Base-by-base conservation (phyloP, 2,113 vertebrate genomes). In the Solea solea region DNA sequence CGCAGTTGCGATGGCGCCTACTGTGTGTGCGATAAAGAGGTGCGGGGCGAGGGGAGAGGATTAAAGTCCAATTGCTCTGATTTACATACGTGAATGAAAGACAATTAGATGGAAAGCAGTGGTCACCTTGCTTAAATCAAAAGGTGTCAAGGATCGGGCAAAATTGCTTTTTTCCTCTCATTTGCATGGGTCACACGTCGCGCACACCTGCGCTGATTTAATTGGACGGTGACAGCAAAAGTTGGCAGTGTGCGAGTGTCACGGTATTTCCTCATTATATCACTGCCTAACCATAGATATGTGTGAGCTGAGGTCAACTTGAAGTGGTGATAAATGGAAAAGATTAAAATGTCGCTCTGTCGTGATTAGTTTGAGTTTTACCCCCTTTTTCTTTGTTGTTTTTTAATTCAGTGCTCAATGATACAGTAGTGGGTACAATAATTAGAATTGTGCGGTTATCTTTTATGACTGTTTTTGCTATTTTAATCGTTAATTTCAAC, bases 81-180 rank as follows among this genome's bases (percentile, higher is more conserved):
- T n/a, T 59, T 65, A 57, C 61, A 61, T 14, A 45, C 25, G 45
- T 41, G 39, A 54, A 59, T 48, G 48, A 39, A 56, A 72, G 57
- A 41, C 78, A 73, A 78, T 65, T 72, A 81, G 14, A 59, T 7
- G 4, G 51, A 50, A 44, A 55, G 59, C 57, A 55, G 16, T 21
- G 68, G 68, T 74, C 71, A 52, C 62, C 70, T 63, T n/a, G 62
- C 41, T 78, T 59, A 56, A 75, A 77, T 80, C 52, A 80, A 8
- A 21, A 9, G 64, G 44, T 80, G 72, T 64, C 64, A 65, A 66
- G 55, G 48, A 69, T 76, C 34, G 27, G 58, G 72, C 51, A 76
- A 81, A 87, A 84, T 72, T 58, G 69, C 72, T 74, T 83, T 79
- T 85, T 81, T 61, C 63, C 72, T 28, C 70, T 83, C 67, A 55